phyloP scores from a whole-genome alignment of 2,888 invertebrate species.

The Agrotis ipsilon region DNA sequence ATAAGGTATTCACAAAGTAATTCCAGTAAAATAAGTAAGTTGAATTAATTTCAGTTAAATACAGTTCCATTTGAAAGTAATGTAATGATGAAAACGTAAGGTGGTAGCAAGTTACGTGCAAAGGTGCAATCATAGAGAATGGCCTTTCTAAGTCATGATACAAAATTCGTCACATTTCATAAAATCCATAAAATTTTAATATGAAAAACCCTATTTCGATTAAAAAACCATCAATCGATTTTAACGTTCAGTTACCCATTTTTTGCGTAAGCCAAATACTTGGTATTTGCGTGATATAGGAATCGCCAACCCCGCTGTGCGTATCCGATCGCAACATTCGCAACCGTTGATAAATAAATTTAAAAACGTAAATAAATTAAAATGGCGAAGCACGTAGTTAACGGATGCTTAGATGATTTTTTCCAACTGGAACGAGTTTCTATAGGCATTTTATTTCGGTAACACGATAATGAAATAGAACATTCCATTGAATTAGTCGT shows the following conservation, averaged over 20 bases:
- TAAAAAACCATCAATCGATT: slow-evolving; percentile 12
- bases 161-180: not conserved
- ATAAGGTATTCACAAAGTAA: slow-evolving; percentile 6
- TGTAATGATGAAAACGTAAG: not conserved
- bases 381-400: slow-evolving; percentile 17
- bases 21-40: not conserved
- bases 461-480: slow-evolving; percentile 28
- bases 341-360: slow-evolving; percentile 13
- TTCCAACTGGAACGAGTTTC: slow-evolving; percentile 15
- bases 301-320: slow-evolving; percentile 35
- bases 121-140: not conserved
- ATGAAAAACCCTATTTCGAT: not conserved
- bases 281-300: not conserved
- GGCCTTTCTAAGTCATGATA: not conserved
- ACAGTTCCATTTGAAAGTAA: slow-evolving; percentile 1
- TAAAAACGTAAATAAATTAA: slow-evolving; percentile 31
- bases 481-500: slow-evolving; percentile 33
- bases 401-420: slow-evolving; percentile 15
- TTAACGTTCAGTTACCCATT: slow-evolving; percentile 2
- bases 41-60: slow-evolving; percentile 3
- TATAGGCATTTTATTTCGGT: slow-evolving; percentile 10
- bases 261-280: slow-evolving; percentile 9
- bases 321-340: slow-evolving; percentile 16
- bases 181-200: slow-evolving; percentile 1
- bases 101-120: not conserved